phyloP scores from a whole-genome alignment of 2,113 vertebrate genomes.

The Brachypodius melanocephalos region DNA sequence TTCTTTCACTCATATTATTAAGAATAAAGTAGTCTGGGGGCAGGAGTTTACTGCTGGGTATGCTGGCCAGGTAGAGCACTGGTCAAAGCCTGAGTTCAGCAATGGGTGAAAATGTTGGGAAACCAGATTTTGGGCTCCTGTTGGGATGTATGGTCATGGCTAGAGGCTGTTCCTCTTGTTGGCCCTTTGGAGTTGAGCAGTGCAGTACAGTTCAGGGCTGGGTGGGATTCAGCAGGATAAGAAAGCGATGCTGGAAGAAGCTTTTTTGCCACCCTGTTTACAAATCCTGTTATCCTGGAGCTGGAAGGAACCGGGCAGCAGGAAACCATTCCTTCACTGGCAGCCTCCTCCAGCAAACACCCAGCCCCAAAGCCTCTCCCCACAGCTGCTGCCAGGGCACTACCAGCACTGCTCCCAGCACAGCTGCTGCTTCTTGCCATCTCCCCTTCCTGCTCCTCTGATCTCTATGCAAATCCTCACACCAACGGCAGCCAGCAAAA shows the following conservation, averaged over 20 bases:
- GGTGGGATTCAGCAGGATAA: not conserved
- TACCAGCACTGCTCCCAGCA: not conserved
- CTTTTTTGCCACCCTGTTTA: not conserved
- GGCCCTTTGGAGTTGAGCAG: not conserved
- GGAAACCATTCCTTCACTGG: not conserved
- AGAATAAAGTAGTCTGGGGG: not conserved
- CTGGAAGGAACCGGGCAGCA: not conserved
- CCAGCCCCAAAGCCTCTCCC: not conserved
- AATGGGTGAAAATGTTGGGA: not conserved
- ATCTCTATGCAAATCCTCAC: not conserved
- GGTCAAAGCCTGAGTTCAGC: not conserved
- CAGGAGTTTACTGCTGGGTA: not conserved
- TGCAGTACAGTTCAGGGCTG: rapidly evolving
- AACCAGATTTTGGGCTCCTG: not conserved
- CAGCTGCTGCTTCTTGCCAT: not conserved
- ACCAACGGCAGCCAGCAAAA: not conserved
- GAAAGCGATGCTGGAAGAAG: not conserved
- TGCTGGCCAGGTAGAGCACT: not conserved
- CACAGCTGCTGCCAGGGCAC: not conserved
- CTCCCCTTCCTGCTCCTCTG: constrained; percentile 8
- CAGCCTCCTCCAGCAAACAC: not conserved
- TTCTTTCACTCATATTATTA: not conserved
- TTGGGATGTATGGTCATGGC: not conserved
- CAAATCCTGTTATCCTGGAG: not conserved
- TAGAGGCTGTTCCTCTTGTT: not conserved